Percentiles rank a stretch among this genome's conserved stretches.
Conservation (phyloP, 2,888 invertebrate species). For the Leucophenga maculata region DNA sequence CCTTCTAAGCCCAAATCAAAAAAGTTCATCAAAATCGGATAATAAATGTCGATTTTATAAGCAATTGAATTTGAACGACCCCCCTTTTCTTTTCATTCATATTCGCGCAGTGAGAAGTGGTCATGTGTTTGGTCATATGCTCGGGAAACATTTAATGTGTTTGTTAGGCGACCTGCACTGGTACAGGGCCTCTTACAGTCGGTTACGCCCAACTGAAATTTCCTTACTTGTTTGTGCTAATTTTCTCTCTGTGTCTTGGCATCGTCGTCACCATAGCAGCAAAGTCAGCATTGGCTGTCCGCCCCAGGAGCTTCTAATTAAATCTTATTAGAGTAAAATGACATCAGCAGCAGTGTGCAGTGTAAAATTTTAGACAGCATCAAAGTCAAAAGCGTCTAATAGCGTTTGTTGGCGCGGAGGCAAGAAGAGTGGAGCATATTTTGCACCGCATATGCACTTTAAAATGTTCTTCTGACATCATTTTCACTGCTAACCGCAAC, state of each 20-base stretch:
- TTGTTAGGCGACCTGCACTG: no score
- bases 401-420: background rate
- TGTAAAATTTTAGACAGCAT: background rate
- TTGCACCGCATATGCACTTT: conserved; percentile 6
- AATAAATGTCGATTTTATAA: no score
- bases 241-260: background rate
- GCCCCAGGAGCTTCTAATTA: background rate
- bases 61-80: no score
- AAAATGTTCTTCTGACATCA: background rate
- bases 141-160: no score
- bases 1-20: no score
- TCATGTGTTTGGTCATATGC: no score
- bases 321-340: background rate
- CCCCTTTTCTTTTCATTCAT: no score
- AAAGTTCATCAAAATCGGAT: no score
- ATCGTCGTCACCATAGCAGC: background rate
- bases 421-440: background rate
- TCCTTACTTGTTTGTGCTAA: background rate
- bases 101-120: no score
- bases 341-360: no score
- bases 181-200: no score
- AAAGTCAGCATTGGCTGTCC: background rate
- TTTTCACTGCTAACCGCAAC: background rate
- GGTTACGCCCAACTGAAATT: no score
- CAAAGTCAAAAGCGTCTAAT: background rate